A percentile compares a stretch with the other conserved stretches of the same genome.
Evolutionary conservation across 2,888 invertebrate species (phyloP).

Genomic region (Netelia virgata): DNA sequence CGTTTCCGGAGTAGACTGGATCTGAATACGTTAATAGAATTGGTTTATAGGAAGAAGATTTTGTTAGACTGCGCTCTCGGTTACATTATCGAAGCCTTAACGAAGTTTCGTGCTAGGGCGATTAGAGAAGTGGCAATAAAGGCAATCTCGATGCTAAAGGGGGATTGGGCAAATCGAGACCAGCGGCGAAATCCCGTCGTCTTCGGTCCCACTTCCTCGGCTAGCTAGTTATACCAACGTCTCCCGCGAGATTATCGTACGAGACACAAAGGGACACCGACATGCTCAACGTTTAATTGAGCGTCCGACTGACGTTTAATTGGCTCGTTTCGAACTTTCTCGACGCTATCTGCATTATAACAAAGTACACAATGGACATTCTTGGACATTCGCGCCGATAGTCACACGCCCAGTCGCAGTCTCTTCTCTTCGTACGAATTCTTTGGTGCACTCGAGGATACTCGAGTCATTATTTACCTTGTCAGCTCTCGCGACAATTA

Average conservation of each 20-base stretch:
- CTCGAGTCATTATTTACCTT: too few species aligned
- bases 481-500: too few species aligned
- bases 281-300: slow-evolving; percentile 55
- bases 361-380: not conserved
- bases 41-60: slow-evolving; percentile 19
- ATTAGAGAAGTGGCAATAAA: slow-evolving; percentile 63
- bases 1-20: not conserved
- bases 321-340: slow-evolving; percentile 39
- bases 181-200: slow-evolving; percentile 20
- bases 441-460: not conserved
- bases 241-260: slow-evolving; percentile 47
- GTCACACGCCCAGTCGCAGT: not conserved
- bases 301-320: slow-evolving; percentile 52
- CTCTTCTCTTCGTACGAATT: not conserved
- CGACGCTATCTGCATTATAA: not conserved
- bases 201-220: slow-evolving; percentile 6
- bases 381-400: not conserved
- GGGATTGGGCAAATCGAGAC: slow-evolving; percentile 51
- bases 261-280: slow-evolving; percentile 54
- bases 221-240: slow-evolving; percentile 15
- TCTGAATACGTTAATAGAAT: slow-evolving; percentile 3
- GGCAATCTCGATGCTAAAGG: slow-evolving; percentile 55
- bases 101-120: slow-evolving; percentile 62
- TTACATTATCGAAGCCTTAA: slow-evolving; percentile 54
- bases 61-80: not conserved